Base-by-base conservation (phyloP, 30 jellyfish, hydroid and myxozoan genomes). In the Aurelia sp. region DNA sequence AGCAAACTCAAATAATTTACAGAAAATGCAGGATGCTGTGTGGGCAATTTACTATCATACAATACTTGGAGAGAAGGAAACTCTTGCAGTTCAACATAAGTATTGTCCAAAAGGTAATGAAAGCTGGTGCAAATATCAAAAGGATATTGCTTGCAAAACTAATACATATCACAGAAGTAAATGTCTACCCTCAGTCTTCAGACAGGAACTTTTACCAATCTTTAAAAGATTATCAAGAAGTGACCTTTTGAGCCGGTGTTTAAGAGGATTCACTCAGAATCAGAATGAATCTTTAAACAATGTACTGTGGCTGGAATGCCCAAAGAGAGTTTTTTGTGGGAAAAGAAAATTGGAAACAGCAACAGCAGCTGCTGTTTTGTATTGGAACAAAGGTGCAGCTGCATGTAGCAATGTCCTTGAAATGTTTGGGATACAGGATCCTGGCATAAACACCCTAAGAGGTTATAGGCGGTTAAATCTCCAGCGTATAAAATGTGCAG, bases 401-500 rank as follows among this genome's bases (percentile, higher is more conserved):
- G 33, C 33, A 27, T 27, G 33, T 27, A 27, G 33, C 33, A 27
- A 27, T 13, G 68, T 41, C 17, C 66, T 57, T n/a, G 20, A 57
- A 16, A 57, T 1, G 20, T 57, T 57, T 57, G 66, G 66, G 20
- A 57, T 57, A 9, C 21, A 62, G 3, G 17, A 62, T 62, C 40
- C 72, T 3, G 72, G 72, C 27, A 17, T 62, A 9, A 62, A 2
- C 72, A 62, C 72, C 21, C 72, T 62, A 18, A 62, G 72, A 62
- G 72, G 72, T 62, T 62, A 38, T 62, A 31, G 72, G 40, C 27
- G 72, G 72, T 41, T 62, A 31, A 62, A 62, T 18, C 3, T n/a
- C 72, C 72, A 62, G 27, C 72, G 72, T 38, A n/a, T 62, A 41
- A 62, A n/a, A 31, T n/a, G 27, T 62, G 72, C 72, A 62, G 21